Evolutionary conservation across 2,888 invertebrate genomes (phyloP).

Genomic region (Conistra vaccinii): DNA sequence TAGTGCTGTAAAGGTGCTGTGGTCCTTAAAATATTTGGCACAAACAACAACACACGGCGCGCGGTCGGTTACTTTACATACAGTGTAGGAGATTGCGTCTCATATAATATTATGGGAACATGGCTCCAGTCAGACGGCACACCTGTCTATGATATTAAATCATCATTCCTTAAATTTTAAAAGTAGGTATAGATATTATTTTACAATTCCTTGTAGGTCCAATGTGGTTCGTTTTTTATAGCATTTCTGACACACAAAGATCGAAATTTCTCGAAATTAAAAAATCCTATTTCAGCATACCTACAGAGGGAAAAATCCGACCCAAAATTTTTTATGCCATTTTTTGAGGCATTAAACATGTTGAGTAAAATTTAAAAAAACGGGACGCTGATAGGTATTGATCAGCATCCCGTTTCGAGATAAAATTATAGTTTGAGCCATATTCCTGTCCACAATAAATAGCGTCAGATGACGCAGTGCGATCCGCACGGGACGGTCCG

Average conservation of each 20-base stretch:
- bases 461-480: slow-evolving; percentile 6
- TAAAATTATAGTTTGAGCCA: not conserved
- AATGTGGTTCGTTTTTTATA: not conserved
- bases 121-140: not conserved
- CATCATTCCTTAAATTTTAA: not conserved
- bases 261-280: not conserved
- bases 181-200: not conserved
- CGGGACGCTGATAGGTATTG: too few species aligned
- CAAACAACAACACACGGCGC: slow-evolving; percentile 20
- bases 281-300: not conserved
- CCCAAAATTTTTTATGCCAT: not conserved
- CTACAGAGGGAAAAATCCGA: too few species aligned
- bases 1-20: slow-evolving; percentile 29
- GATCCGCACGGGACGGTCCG: slow-evolving; percentile 43
- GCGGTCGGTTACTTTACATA: not conserved
- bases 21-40: slow-evolving; percentile 44
- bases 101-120: not conserved
- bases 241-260: not conserved
- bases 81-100: not conserved
- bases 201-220: not conserved
- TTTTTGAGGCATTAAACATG: too few species aligned
- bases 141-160: not conserved
- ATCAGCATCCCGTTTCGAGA: not conserved
- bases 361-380: too few species aligned
- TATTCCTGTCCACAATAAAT: slow-evolving; percentile 20